Evolutionary conservation across 2,797 vertebrate genomes (phyloP).

Genomic region (Orestias chungarensis): DNA sequence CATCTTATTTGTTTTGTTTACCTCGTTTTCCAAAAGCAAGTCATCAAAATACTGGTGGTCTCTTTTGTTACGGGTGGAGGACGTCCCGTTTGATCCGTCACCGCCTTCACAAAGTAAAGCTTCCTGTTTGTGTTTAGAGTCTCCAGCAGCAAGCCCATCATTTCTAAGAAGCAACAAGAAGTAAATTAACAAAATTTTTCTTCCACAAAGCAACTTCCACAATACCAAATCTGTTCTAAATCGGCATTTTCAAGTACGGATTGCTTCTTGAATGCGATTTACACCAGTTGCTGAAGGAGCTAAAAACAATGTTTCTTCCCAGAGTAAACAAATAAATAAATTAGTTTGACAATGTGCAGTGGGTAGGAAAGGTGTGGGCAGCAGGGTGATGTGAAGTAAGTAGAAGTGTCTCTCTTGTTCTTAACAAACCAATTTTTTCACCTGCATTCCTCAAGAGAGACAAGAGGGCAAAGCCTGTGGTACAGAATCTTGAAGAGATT

Average conservation of each 20-base stretch:
- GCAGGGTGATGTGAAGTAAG: too few relatives aligned
- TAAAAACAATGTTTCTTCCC: background rate
- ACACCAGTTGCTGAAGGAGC: background rate
- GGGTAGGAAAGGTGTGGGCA: too few relatives aligned
- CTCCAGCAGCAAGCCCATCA: background rate
- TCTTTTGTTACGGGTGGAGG: background rate
- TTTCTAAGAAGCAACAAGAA: constrained; percentile 18
- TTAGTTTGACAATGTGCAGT: background rate
- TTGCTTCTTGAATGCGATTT: background rate
- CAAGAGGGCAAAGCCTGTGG: too few relatives aligned
- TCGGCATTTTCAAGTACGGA: background rate
- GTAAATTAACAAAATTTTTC: background rate
- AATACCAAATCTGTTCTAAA: background rate
- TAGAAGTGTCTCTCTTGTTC: too few relatives aligned
- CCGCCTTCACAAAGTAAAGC: background rate
- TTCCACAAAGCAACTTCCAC: background rate
- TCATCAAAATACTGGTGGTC: background rate
- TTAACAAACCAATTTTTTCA: too few relatives aligned
- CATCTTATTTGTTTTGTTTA: background rate
- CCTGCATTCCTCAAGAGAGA: too few relatives aligned
- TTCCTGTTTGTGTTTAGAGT: background rate
- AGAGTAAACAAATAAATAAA: background rate
- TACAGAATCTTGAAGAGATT: background rate
- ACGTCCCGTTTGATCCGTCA: background rate
- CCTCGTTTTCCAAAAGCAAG: constrained; percentile 26